These are phyloP conservation scores for Octopus bimaculoides DNA, from an alignment of 1,140 invertebrate genomes.

Conservation along the genomic window DNA sequence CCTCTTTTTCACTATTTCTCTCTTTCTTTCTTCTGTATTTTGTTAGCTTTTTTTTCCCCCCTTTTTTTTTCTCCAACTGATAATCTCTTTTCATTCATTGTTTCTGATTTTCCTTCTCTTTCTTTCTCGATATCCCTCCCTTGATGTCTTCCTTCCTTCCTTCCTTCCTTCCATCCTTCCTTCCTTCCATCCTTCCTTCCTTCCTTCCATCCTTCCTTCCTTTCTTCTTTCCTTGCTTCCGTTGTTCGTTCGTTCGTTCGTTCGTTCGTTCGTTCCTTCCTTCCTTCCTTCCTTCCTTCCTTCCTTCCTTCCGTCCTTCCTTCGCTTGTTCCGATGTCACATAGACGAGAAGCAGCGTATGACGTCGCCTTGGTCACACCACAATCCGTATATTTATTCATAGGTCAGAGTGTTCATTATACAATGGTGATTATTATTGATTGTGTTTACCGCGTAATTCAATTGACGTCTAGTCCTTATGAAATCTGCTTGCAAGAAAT, in stretches of 20 bases:
- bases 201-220: constrained; percentile 15
- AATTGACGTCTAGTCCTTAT: too few species aligned
- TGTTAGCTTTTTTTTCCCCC: too few species aligned
- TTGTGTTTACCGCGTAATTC: too few species aligned
- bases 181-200: constrained; percentile 18
- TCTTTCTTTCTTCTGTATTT: too few species aligned
- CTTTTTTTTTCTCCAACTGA: background rate
- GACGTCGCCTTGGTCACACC: too few species aligned
- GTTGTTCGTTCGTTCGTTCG: constrained; percentile 12
- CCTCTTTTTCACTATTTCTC: too few species aligned
- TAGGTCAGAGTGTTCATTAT: too few species aligned
- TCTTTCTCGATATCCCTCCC: constrained; percentile 12
- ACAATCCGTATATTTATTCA: too few species aligned
- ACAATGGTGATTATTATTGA: too few species aligned
- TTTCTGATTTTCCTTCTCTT: constrained; percentile 12
- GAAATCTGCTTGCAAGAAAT: too few species aligned
- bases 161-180: constrained; percentile 16
- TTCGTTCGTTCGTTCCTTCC: constrained; percentile 13
- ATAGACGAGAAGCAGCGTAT: too few species aligned
- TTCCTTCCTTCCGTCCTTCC: constrained; percentile 17
- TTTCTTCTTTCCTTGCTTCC: constrained; percentile 18
- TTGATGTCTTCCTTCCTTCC: constrained; percentile 18
- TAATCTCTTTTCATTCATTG: background rate
- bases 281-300: constrained; percentile 19
- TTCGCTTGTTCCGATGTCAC: constrained; percentile 9